Evolutionary conservation across 2,797 vertebrate species (phyloP).

Genomic region (Enteromius mattozi): DNA sequence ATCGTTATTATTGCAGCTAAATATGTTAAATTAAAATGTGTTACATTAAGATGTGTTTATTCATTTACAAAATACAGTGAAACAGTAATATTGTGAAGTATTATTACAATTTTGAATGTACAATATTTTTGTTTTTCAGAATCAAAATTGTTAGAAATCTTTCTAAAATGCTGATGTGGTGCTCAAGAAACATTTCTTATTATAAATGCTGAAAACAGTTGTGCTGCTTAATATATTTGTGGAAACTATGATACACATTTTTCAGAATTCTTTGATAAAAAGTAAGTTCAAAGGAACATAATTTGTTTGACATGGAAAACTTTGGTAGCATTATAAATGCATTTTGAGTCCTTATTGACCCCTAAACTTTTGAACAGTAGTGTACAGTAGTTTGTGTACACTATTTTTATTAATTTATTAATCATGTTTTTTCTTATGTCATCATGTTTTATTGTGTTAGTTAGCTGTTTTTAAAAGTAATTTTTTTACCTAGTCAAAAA

Average conservation of each 20-base stretch:
- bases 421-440: no score
- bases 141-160: neutral
- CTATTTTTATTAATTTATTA: no score
- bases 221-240: neutral
- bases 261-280: neutral
- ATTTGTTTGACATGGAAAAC: neutral
- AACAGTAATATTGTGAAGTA: neutral
- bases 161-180: neutral
- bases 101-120: neutral
- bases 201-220: neutral
- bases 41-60: neutral
- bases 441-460: no score
- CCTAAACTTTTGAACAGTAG: neutral
- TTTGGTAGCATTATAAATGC: neutral
- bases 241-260: neutral
- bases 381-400: no score
- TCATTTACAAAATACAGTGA: neutral
- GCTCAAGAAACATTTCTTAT: neutral
- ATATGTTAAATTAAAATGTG: neutral
- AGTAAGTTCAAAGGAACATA: neutral
- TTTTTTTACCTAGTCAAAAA: no score
- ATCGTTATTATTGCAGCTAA: neutral
- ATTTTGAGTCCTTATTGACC: neutral
- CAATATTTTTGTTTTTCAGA: neutral
- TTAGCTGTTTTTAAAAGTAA: no score